Evolutionary conservation across 2,888 invertebrate species (phyloP).

Genomic region (Brassicogethes aeneus): DNA sequence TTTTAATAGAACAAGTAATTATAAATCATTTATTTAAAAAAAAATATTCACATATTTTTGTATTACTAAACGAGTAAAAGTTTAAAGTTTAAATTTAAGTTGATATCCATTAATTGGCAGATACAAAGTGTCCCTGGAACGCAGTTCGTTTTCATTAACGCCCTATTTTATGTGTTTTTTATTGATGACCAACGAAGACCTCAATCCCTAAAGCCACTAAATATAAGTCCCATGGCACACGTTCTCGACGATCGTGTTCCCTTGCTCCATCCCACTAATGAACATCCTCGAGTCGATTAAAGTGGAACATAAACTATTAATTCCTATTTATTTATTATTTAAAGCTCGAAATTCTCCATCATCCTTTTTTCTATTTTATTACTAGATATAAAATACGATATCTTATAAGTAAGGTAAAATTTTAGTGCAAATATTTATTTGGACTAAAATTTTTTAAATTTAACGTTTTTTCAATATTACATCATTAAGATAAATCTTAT

Average conservation of each 20-base stretch:
- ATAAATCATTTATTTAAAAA: no score
- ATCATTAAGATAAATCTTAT: no score
- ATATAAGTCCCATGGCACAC: constrained; percentile 13
- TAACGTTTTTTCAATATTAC: no score
- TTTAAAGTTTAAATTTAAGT: not conserved
- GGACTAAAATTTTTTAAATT: no score
- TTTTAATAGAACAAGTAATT: no score
- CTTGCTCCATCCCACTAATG: constrained; percentile 6
- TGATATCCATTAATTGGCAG: not conserved
- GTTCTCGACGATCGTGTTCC: constrained; percentile 12
- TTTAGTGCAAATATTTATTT: no score
- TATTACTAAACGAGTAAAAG: no score
- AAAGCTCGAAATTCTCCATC: no score
- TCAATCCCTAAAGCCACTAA: not conserved
- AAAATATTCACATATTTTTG: no score
- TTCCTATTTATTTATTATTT: not conserved
- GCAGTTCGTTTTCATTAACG: not conserved
- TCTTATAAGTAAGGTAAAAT: no score
- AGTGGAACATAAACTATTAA: not conserved
- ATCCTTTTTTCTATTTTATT: no score
- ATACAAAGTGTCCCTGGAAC: not conserved
- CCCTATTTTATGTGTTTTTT: not conserved
- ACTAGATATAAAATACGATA: no score
- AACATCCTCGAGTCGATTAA: constrained; percentile 2
- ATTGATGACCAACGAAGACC: not conserved